A percentile compares a stretch with the other conserved stretches of the same genome.
Conservation (phyloP, 2,113 vertebrate species). For the Rhabdornis inornatus region DNA sequence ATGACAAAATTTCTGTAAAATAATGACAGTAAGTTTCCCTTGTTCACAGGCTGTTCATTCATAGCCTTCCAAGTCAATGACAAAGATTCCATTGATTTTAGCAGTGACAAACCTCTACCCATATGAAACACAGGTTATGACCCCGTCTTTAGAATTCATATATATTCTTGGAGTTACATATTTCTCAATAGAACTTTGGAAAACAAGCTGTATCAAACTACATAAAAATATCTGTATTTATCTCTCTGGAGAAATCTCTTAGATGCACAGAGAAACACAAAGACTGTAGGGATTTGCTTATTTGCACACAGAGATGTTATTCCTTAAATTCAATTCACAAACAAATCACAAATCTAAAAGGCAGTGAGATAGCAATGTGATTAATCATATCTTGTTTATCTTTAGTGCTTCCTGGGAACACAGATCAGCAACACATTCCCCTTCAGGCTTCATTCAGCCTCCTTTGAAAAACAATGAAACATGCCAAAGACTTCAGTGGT, state of each 20-base stretch:
- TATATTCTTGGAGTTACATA: background rate
- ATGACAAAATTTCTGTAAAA: background rate
- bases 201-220: background rate
- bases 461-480: background rate
- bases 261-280: background rate
- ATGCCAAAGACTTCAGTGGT: background rate
- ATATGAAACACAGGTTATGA: background rate
- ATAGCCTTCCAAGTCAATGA: background rate
- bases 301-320: background rate
- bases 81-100: conserved; percentile 4
- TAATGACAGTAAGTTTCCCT: background rate
- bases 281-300: background rate
- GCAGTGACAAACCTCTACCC: background rate
- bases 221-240: background rate
- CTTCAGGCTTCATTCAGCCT: background rate
- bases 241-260: background rate
- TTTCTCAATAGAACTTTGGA: background rate
- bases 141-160: background rate
- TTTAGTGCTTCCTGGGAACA: background rate
- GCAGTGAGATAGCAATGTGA: background rate
- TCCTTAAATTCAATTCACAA: background rate
- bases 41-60: conserved; percentile 12
- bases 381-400: background rate
- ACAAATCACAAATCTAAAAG: background rate
- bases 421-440: background rate